Evolutionary conservation across 2,888 invertebrate genomes (phyloP), one percentile per base, ranked within the genome.

Genomic region (Morpho deidamia): DNA sequence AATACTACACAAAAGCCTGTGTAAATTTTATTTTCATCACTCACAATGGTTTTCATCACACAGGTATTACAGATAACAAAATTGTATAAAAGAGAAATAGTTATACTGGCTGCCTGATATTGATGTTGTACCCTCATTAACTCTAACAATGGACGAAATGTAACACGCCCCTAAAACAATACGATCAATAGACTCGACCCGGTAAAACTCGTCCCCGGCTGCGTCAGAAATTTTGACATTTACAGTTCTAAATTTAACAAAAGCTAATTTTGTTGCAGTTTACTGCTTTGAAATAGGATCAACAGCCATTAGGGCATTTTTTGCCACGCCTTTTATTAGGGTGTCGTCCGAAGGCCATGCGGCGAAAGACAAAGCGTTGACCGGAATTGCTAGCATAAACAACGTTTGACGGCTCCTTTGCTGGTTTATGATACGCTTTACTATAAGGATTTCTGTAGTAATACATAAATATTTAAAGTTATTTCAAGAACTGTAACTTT

Each of bases 221-320:
- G 69, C 50, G 49, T 68, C 71, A 70, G 67, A 69, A 71, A 69
- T 56, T 76, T 71, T 72, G 73, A 78, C 77, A 65, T 82, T 83
- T 76, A 81, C 80, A 73, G 76, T 81, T 81, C 72, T 67, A 69
- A 71, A 69, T 78, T 80, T 78, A 78, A 86, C 86, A 87, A 87
- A 80, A 76, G 81, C 83, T 86, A 86, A 89, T 87, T 88, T 87
- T 89, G 89, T 88, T 87, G 86, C 87, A 83, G 81, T 89, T 88
- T 87, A 87, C 82, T 81, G 76, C 85, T 75, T 81, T 76, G 78
- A 79, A 89, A 89, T 87, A 82, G 86, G 86, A 86, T 85, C 83
- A 82, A 78, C 76, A 69, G 71, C 81, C 76, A 87, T 88, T 89
- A 87, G 78, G 78, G 73, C 68, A 72, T 74, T 88, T 88, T 89